phyloP scores from a whole-genome alignment of 2,113 vertebrate species.

The Percopsis transmontana region DNA sequence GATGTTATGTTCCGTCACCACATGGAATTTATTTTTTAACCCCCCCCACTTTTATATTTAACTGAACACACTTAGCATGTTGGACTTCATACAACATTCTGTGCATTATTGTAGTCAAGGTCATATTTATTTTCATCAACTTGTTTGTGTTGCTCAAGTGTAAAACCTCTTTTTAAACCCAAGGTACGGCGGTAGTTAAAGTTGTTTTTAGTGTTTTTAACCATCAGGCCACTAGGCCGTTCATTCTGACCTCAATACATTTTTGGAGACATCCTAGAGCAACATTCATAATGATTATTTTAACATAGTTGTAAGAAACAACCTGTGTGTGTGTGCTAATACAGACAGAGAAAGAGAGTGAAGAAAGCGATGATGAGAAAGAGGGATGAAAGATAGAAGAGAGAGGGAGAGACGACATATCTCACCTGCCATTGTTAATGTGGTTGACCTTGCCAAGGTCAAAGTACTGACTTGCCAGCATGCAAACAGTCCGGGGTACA shows the following conservation, averaged over 20 bases:
- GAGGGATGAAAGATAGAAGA: not conserved
- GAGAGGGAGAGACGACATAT: not conserved
- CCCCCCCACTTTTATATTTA: not conserved
- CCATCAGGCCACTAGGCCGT: slow-evolving; percentile 4
- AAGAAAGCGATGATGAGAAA: slow-evolving; percentile 11
- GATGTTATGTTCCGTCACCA: not conserved
- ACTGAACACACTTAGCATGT: not conserved
- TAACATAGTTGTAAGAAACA: not conserved
- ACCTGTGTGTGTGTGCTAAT: slow-evolving; percentile 1
- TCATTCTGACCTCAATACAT: slow-evolving; percentile 6
- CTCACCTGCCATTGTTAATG: no score
- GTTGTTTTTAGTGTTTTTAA: slow-evolving; percentile 12
- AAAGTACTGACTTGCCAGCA: no score
- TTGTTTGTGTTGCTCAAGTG: slow-evolving; percentile 13
- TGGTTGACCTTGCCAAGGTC: no score
- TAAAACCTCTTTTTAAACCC: not conserved
- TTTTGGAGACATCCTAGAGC: not conserved
- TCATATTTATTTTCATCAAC: not conserved
- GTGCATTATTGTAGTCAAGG: not conserved
- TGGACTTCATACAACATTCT: not conserved
- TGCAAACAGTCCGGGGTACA: no score
- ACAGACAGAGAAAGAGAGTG: slow-evolving; percentile 1
- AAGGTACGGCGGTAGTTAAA: not conserved
- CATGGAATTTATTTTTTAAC: not conserved
- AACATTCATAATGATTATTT: not conserved